Conservation (phyloP, 2,113 vertebrate species). For the Archocentrus centrarchus region DNA sequence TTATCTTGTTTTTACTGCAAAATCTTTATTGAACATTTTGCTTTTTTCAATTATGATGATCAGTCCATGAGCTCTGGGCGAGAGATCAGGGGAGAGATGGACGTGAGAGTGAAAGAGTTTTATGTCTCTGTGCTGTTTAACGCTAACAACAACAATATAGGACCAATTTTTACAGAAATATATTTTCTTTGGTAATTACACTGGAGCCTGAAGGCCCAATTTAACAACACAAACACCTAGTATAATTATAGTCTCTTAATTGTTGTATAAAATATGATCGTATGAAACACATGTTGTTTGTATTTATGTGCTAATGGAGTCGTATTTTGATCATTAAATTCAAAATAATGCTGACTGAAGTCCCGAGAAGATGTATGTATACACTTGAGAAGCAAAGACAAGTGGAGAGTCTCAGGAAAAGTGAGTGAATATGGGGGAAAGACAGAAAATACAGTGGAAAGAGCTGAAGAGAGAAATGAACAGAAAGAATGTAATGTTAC, state of each 20-base stretch:
- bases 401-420: background rate
- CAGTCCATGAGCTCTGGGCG: too few relatives aligned
- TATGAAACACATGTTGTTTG: background rate
- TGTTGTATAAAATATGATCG: background rate
- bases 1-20: too few relatives aligned
- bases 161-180: background rate
- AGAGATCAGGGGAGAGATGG: background rate
- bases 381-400: background rate
- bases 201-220: background rate
- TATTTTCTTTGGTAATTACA: constrained; percentile 9
- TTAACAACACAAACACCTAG: background rate
- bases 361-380: background rate
- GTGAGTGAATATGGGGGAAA: background rate
- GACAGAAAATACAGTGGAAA: background rate
- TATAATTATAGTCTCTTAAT: background rate
- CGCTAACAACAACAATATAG: background rate
- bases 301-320: background rate
- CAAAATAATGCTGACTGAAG: background rate
- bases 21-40: background rate
- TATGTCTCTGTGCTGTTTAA: background rate
- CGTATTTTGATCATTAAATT: background rate
- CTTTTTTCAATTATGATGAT: background rate
- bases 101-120: background rate
- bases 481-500: background rate
- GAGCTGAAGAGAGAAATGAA: background rate